Evolutionary conservation across 2,797 vertebrate genomes (phyloP).

Genomic region (Diceros bicornis): DNA sequence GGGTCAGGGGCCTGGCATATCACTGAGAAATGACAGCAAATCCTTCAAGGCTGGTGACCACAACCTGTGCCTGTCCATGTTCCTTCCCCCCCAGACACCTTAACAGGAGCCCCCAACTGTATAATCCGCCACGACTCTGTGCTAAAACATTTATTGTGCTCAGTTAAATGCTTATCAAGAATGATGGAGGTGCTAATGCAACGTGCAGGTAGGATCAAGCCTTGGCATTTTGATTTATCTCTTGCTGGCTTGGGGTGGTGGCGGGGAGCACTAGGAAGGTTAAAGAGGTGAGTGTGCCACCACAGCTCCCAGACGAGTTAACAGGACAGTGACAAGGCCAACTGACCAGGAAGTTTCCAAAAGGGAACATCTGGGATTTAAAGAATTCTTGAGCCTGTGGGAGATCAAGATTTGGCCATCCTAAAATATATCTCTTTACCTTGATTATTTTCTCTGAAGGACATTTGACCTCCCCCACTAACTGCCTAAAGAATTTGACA

Average conservation of each 20-base stretch:
- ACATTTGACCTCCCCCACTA: too few species aligned
- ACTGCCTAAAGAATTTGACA: too few species aligned
- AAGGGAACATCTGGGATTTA: not conserved
- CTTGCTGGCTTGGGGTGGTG: not conserved
- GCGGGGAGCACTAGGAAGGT: not conserved
- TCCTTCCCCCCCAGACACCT: not conserved
- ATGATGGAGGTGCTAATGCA: constrained; percentile 57
- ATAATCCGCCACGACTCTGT: not conserved
- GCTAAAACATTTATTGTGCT: constrained; percentile 58
- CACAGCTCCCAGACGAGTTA: too few species aligned
- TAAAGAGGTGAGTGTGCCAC: not conserved
- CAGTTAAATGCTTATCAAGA: constrained; percentile 68
- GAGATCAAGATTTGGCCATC: too few species aligned
- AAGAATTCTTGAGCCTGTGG: not conserved
- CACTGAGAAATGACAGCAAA: not conserved
- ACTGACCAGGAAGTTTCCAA: not conserved
- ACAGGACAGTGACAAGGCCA: too few species aligned
- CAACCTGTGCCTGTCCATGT: not conserved
- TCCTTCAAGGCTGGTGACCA: not conserved
- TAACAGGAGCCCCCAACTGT: not conserved
- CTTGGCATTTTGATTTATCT: constrained; percentile 57
- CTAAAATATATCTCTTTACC: too few species aligned
- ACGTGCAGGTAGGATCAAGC: not conserved
- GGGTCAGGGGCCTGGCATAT: not conserved
- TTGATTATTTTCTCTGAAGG: too few species aligned